phyloP scores from a whole-genome alignment of 2,797 vertebrate genomes.

The Ispidina lecontei region DNA sequence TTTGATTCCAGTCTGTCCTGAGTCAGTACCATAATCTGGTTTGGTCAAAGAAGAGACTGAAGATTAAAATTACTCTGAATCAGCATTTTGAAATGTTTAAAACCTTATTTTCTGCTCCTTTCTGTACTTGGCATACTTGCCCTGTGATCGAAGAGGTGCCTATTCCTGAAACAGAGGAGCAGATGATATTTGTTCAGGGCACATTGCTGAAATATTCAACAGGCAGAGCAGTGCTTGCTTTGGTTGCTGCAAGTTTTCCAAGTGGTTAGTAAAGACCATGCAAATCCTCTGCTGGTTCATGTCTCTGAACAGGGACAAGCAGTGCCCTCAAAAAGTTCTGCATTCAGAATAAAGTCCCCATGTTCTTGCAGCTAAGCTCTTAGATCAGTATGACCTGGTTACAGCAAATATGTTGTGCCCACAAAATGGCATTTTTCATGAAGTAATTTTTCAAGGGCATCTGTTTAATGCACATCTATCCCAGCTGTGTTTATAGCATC shows the following conservation, averaged over 20 bases:
- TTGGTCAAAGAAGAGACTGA: not conserved
- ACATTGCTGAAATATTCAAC: not conserved
- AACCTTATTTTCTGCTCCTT: not conserved
- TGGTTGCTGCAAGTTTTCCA: not conserved
- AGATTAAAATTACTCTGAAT: not conserved
- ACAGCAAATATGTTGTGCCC: not conserved
- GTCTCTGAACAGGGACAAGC: not conserved
- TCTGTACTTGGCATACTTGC: not conserved
- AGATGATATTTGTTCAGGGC: not conserved
- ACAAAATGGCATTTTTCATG: not conserved
- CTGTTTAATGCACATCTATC: not conserved
- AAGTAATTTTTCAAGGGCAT: not conserved
- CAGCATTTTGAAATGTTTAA: not conserved
- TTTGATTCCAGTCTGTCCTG: not conserved
- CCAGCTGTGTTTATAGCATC: not conserved
- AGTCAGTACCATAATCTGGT: not conserved
- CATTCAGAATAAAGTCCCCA: not conserved
- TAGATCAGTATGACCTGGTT: not conserved
- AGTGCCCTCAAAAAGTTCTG: not conserved
- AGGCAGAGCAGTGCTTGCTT: not conserved
- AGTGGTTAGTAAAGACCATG: not conserved
- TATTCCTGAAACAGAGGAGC: not conserved
- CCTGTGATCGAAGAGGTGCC: not conserved
- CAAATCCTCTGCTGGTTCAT: not conserved
- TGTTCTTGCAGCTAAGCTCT: not conserved